Base-by-base conservation (phyloP, 2,888 invertebrate species). In the Subacronicta megacephala region DNA sequence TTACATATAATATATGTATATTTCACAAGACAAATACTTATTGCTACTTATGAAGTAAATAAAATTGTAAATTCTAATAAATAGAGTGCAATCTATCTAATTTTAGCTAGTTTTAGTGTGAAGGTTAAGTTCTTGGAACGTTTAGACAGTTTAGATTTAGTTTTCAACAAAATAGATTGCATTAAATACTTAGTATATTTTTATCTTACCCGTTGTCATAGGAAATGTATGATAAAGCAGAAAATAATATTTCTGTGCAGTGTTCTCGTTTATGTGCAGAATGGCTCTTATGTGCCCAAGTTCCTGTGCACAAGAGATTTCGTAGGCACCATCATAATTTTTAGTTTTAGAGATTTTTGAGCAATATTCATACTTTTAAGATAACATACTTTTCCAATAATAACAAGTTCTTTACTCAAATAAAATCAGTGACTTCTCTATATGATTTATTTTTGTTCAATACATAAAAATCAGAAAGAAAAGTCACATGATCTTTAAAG, bases 31-130 rank as follows among this genome's bases (percentile, higher is more conserved):
- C 60, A 60, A 43, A 57, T 72, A 59, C 61, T 66, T 72, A 75
- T 40, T 31, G 43, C 62, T 64, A 72, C 62, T 64, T 62, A 72
- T 41, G 62, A 71, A 66, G 65, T 72, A 69, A 68, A 71, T 68
- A 72, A 72, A 71, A 72, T 52, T 70, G 55, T 69, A 72, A 74
- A 72, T 72, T 70, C 72, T 75, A 82, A 67, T 81, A 79, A 78
- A 77, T 78, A 72, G 73, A 77, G 85, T 85, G 85, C 84, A 85
- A 77, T 81, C 79, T 82, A 78, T 72, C 83, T 84, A 85, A 78
- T 13, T 53, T 78, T 80, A 79, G 72, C 83, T 84, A 85, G 77
- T 75, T 72, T 77, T 77, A 79, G 78, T 79, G 84, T 78, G 78
- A 79, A 74, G 78, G 52, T 78, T 76, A 73, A 75, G 74, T 78